Percentiles rank a stretch among this genome's conserved stretches.
These are phyloP conservation scores for Bombus soroeensis DNA, from an alignment of 1,140 invertebrate species.

Conservation along the genomic window DNA sequence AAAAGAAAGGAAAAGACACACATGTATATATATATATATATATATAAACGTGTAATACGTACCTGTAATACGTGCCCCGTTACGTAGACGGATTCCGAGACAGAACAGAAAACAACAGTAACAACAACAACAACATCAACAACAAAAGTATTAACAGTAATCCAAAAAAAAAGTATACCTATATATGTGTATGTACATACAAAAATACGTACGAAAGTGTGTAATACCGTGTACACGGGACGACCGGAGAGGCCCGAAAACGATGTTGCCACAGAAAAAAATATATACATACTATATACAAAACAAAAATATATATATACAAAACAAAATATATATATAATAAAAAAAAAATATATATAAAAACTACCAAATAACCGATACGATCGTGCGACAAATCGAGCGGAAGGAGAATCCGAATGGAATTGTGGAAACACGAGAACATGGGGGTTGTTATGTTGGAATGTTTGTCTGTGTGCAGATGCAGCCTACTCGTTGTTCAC, in stretches of 20 bases:
- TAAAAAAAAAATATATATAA: background rate
- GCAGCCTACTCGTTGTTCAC: constrained; percentile 83
- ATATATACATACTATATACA: background rate
- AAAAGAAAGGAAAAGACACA: constrained; percentile 44
- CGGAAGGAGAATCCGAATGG: constrained; percentile 59
- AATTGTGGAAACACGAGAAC: constrained; percentile 60
- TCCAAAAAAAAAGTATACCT: constrained; percentile 3
- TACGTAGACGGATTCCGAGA: constrained; percentile 27
- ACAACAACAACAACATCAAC: constrained; percentile 55
- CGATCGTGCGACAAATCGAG: constrained; percentile 42
- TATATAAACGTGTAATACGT: constrained; percentile 25
- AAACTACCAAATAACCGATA: constrained; percentile 12
- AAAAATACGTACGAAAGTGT: constrained; percentile 10
- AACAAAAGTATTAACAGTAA: constrained; percentile 32
- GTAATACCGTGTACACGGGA: constrained; percentile 49
- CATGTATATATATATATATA: constrained; percentile 15
- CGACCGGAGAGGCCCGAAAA: constrained; percentile 44
- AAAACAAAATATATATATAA: constrained; percentile 5
- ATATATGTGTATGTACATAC: constrained; percentile 19
- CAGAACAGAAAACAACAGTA: constrained; percentile 40
- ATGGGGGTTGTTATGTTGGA: constrained; percentile 82
- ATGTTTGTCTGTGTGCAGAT: constrained; percentile 84
- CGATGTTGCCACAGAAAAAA: constrained; percentile 22
- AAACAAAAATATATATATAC: constrained; percentile 9
- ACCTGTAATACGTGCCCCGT: constrained; percentile 46